Percentiles rank a stretch among this genome's conserved stretches.
phyloP scores from a whole-genome alignment of 2,797 vertebrate genomes.

The Bovichtus variegatus region DNA sequence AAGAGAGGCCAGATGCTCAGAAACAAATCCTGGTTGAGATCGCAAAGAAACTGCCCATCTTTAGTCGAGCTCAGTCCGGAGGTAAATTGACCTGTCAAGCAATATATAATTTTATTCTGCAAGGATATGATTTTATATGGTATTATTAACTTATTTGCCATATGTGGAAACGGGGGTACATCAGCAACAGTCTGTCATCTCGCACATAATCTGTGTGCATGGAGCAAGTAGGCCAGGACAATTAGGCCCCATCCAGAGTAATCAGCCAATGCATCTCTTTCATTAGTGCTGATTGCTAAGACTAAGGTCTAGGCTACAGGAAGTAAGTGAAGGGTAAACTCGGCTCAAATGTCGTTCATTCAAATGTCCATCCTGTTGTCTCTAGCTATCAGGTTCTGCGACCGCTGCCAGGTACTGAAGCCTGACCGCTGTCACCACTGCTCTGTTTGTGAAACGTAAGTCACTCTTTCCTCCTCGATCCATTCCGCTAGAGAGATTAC shows the following conservation, averaged over 20 bases:
- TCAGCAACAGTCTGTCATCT: conserved; percentile 13
- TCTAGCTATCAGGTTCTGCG: conserved; percentile 96
- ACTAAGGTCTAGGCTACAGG: conserved; percentile 59
- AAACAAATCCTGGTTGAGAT: conserved; percentile 94
- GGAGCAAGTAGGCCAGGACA: conserved; percentile 49
- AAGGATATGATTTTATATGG: not conserved
- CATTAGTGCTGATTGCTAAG: conserved; percentile 75
- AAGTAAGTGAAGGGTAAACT: conserved; percentile 65
- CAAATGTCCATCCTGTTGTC: conserved; percentile 67
- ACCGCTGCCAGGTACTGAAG: conserved; percentile 97
- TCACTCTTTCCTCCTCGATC: conserved; percentile 67
- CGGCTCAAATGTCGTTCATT: conserved; percentile 73
- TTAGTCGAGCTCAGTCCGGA: conserved; percentile 92
- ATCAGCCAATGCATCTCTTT: conserved; percentile 68
- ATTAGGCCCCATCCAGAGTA: conserved; percentile 51
- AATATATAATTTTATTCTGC: not conserved
- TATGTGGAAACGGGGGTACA: conserved; percentile 1
- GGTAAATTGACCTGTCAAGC: conserved; percentile 77
- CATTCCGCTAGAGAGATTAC: conserved; percentile 56
- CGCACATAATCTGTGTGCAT: conserved; percentile 32
- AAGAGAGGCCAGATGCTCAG: conserved; percentile 94
- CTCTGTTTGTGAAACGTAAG: conserved; percentile 97
- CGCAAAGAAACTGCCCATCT: conserved; percentile 93
- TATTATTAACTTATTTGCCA: not conserved
- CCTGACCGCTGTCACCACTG: conserved; percentile 99